Conservation (phyloP, 1,140 invertebrate genomes). For the Euura lappo region DNA sequence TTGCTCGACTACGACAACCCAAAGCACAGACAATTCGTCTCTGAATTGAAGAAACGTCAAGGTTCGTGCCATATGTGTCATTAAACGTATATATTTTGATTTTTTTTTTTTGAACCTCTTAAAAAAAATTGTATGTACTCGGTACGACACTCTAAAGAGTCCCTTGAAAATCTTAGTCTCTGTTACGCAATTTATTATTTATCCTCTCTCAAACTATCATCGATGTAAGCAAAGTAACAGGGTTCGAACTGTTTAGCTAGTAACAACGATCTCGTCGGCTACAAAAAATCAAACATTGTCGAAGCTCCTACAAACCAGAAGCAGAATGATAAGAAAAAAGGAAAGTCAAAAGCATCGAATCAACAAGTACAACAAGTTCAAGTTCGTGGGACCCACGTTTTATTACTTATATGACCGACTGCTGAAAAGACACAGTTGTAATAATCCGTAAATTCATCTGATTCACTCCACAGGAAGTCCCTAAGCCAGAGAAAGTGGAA, state of each 20-base stretch:
- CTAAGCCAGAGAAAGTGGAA: constrained; percentile 47
- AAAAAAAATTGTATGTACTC: constrained; percentile 11
- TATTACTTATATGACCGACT: too few species aligned
- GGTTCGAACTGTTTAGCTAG: constrained; percentile 16
- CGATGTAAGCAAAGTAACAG: too few species aligned
- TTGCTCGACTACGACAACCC: constrained; percentile 69
- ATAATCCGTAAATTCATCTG: constrained; percentile 13
- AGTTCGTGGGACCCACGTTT: too few species aligned
- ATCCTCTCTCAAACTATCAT: too few species aligned
- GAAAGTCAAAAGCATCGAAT: constrained; percentile 39
- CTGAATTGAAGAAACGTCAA: constrained; percentile 66
- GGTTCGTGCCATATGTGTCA: constrained; percentile 32
- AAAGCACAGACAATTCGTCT: constrained; percentile 70
- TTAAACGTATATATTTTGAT: not conserved
- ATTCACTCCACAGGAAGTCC: constrained; percentile 13
- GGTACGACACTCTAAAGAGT: not conserved
- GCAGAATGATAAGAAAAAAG: constrained; percentile 45
- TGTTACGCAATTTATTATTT: too few species aligned
- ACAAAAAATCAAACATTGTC: constrained; percentile 37
- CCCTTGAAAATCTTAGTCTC: not conserved
- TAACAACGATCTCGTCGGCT: constrained; percentile 29
- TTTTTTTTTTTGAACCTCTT: too few species aligned
- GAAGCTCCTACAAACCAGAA: constrained; percentile 27
- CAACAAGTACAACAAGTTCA: not conserved
- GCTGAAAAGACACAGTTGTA: not conserved